Base-by-base conservation (phyloP, 2,797 vertebrate genomes). In the Centroberyx gerrardi region DNA sequence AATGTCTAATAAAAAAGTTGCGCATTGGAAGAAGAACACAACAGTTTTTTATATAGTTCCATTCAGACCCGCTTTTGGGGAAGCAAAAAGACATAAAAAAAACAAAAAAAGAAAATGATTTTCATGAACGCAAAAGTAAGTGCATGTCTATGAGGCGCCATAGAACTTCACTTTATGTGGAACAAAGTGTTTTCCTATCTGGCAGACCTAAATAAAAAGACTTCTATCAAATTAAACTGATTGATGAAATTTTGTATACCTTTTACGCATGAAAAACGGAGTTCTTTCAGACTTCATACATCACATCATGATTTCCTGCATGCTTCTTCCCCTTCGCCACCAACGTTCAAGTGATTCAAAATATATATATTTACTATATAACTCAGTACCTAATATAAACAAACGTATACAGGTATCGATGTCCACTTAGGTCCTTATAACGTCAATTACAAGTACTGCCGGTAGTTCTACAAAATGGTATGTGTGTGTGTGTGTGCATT, bases 121-220 rank as follows among this genome's bases (percentile, higher is more conserved):
- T 84, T 90, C 62, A 90, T 89, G 81, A 93, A 93, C 84, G 86
- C 84, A 93, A 94, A 94, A 81, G 84, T 94, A 96, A 96, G 95
- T 96, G 95, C 95, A 93, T 91, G 94, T 94, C 95, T 95, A 94
- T 93, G 95, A 89, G 86, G 90, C 71, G 91, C 92, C 94, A 92
- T 92, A 93, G 92, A 96, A 88, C 93, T 92, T 93, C 91, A 91
- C 90, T 91, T 94, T 90, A 82, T 91, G 80, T 90, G 90, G 89
- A 94, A 93, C 89, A 91, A 93, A 94, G 91, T 90, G 92, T 94
- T 89, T 88, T 93, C 90, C 89, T 90, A 93, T 90, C 93, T 91
- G 91, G 92, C 93, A 93, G 88, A 94, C 90, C 84, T 83, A 82
- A 79, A 72, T 54, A 59, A 48, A 52, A 59, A 77, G 74, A 88